phyloP scores from a whole-genome alignment of 2,888 invertebrate species.

The Diploptera punctata region DNA sequence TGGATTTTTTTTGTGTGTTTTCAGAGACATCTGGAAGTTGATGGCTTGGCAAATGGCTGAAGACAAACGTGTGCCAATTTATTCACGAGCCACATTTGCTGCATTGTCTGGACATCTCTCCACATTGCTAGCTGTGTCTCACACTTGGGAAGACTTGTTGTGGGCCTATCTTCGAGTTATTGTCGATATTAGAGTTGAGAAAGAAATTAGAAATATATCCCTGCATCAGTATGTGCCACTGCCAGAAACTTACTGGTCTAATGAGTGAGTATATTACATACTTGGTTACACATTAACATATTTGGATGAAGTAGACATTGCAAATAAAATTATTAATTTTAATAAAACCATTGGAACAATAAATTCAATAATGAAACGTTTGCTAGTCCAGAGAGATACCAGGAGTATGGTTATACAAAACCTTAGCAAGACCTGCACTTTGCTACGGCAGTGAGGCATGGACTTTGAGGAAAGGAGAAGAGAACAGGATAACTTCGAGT shows the following conservation, averaged over 20 bases:
- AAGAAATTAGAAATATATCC: constrained; percentile 69
- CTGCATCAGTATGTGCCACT: constrained; percentile 61
- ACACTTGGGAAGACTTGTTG: constrained; percentile 88
- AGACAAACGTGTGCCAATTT: constrained; percentile 49
- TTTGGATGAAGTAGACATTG: too few species aligned
- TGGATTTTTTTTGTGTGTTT: constrained; percentile 41
- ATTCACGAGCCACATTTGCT: constrained; percentile 71
- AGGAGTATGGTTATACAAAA: too few species aligned
- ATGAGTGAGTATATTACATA: constrained; percentile 53
- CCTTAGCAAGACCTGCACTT: too few species aligned
- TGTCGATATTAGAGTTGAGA: constrained; percentile 86
- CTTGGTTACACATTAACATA: too few species aligned
- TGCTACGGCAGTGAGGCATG: too few species aligned
- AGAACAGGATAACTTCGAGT: too few species aligned
- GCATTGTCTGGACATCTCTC: constrained; percentile 84
- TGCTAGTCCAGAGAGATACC: too few species aligned
- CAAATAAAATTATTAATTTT: too few species aligned
- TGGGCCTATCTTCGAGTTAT: constrained; percentile 88
- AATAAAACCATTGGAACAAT: too few species aligned
- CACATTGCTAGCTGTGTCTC: constrained; percentile 75
- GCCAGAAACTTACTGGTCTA: constrained; percentile 73
- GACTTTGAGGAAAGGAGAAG: too few species aligned
- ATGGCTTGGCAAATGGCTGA: constrained; percentile 62
- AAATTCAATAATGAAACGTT: too few species aligned
- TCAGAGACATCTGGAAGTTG: constrained; percentile 62